A percentile compares a stretch with the other conserved stretches of the same genome.
Evolutionary conservation across 2,113 vertebrate genomes (phyloP).

Genomic region (Corythaixoides concolor): DNA sequence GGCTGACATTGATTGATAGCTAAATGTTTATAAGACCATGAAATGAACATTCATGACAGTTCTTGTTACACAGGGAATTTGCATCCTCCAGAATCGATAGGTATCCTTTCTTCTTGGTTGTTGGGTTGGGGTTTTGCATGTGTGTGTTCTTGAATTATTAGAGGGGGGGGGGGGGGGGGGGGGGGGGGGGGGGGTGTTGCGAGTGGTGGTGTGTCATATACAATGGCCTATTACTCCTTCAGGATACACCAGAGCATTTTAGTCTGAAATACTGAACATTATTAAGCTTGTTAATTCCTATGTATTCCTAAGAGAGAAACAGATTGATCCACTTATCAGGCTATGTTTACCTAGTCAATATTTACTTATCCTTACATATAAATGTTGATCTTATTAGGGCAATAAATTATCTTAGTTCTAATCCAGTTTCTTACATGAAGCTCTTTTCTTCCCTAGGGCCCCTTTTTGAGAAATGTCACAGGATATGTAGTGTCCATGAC

Average conservation of each 20-base stretch:
- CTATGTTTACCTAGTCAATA: slow-evolving; percentile 18
- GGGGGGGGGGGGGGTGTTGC: neutral
- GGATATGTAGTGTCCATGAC: neutral
- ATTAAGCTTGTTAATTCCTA: neutral
- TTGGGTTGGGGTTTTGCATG: fast-evolving
- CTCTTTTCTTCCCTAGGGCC: neutral
- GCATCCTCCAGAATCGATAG: neutral
- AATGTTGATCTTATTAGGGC: neutral
- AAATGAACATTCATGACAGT: neutral
- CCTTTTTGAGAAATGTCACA: neutral
- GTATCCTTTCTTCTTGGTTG: neutral
- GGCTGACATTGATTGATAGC: neutral
- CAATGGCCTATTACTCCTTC: neutral
- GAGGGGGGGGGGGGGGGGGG: too few species aligned
- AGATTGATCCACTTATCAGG: slow-evolving; percentile 25
- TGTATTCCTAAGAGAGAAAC: neutral
- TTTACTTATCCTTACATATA: neutral
- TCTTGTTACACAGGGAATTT: neutral
- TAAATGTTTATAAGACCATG: neutral
- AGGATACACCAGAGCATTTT: neutral
- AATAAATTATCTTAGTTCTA: slow-evolving; percentile 14
- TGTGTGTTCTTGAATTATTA: neutral
- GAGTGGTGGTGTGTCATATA: neutral
- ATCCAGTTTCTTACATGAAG: neutral
- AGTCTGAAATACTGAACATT: neutral